These are phyloP conservation scores for Poecilobothrus nobilitatus DNA, from an alignment of 2,888 invertebrate species.

Conservation along the genomic window DNA sequence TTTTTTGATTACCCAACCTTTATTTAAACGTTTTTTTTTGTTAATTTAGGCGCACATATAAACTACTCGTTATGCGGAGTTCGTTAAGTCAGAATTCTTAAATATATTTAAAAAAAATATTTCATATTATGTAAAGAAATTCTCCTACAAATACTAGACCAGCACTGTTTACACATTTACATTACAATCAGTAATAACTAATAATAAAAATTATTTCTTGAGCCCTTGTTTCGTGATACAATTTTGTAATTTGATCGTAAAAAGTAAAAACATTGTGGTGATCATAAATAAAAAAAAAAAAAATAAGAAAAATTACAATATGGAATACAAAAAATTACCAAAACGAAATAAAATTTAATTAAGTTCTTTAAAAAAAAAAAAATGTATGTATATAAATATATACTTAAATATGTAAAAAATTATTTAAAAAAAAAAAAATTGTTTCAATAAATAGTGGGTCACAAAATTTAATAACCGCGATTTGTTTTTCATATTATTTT, in stretches of 20 bases:
- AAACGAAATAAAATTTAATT: not conserved
- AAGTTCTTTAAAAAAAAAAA: no score
- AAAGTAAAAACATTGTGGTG: not conserved
- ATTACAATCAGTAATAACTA: no score
- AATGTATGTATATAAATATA: not conserved
- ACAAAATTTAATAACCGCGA: not conserved
- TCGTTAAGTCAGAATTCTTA: no score
- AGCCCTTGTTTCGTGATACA: not conserved
- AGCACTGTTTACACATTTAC: no score
- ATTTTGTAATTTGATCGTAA: not conserved
- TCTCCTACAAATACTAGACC: no score
- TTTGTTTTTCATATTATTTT: not conserved
- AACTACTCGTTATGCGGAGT: no score
- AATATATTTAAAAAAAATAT: no score
- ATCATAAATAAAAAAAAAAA: not conserved
- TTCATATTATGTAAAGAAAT: no score
- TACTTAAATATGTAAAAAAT: not conserved
- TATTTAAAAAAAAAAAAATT: not conserved
- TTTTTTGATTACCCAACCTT: no score
- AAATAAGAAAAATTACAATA: not conserved
- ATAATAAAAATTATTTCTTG: not conserved
- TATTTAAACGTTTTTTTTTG: no score
- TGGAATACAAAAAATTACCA: not conserved
- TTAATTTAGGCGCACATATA: no score
- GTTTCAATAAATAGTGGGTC: not conserved